Conservation (phyloP, 2,113 vertebrate species). For the Rhinogobius similis region DNA sequence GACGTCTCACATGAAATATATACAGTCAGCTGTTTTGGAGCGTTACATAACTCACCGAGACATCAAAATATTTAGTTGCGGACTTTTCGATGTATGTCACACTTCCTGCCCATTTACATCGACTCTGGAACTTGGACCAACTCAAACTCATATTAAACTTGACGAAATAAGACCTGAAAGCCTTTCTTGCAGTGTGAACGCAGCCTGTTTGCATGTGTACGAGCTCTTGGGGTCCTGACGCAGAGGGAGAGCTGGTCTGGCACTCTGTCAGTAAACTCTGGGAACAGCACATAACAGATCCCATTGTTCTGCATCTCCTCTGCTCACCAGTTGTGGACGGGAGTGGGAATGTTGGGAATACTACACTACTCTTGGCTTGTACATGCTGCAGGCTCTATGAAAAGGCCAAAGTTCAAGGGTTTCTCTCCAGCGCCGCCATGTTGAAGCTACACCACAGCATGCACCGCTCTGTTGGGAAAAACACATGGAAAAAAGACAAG, state of each 20-base stretch:
- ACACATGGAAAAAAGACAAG: conserved; percentile 53
- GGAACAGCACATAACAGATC: conserved; percentile 56
- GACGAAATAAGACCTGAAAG: not conserved
- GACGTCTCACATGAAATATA: not conserved
- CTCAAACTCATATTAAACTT: not conserved
- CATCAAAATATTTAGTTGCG: not conserved
- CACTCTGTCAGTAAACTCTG: conserved; percentile 60
- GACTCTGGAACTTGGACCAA: not conserved
- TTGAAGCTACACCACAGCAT: conserved; percentile 55
- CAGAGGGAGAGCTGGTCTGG: conserved; percentile 52
- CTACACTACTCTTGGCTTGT: conserved; percentile 56
- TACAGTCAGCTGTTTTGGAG: not conserved
- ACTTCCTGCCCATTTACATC: not conserved
- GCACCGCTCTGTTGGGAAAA: conserved; percentile 42
- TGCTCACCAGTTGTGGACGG: conserved; percentile 68
- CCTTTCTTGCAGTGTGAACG: conserved; percentile 15
- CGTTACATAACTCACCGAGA: not conserved
- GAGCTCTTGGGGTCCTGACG: conserved; percentile 46
- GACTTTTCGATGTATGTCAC: not conserved
- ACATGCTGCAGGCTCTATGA: conserved; percentile 61
- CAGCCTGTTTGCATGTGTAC: conserved; percentile 56
- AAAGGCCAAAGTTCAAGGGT: conserved; percentile 71
- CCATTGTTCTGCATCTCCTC: conserved; percentile 69
- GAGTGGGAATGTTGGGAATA: conserved; percentile 63
- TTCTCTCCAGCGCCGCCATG: conserved; percentile 62